Evolutionary conservation across 2,888 invertebrate species (phyloP).

Genomic region (Fragum fragum): DNA sequence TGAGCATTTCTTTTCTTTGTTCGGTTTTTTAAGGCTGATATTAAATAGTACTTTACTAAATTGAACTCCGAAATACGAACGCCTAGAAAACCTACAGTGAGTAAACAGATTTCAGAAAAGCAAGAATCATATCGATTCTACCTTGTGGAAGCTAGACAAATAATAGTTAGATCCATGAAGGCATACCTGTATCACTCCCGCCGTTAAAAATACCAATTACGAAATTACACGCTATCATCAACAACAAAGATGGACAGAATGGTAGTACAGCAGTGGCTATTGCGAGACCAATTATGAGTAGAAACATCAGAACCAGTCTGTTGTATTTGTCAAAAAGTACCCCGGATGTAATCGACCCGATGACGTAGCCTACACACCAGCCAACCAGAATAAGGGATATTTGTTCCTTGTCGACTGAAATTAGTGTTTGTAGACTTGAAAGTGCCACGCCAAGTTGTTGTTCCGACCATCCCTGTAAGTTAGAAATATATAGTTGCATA

Average conservation of each 20-base stretch:
- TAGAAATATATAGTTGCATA: too few relatives aligned
- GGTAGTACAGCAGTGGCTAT: not conserved
- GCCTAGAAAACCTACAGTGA: too few relatives aligned
- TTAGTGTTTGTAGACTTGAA: not conserved
- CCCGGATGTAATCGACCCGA: not conserved
- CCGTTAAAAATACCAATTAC: not conserved
- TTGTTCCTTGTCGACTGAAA: not conserved
- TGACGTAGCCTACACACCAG: not conserved
- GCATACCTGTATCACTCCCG: constrained; percentile 7
- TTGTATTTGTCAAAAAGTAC: constrained; percentile 12
- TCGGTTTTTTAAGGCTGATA: too few relatives aligned
- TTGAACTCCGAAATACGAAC: too few relatives aligned
- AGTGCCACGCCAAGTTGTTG: not conserved
- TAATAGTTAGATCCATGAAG: too few relatives aligned
- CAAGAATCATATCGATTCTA: too few relatives aligned
- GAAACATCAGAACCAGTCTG: not conserved
- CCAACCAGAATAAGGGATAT: not conserved
- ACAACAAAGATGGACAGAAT: not conserved
- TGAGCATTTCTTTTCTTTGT: too few relatives aligned
- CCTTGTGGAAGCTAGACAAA: too few relatives aligned
- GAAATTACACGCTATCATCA: not conserved
- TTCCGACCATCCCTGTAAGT: constrained; percentile 16
- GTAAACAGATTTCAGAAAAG: too few relatives aligned
- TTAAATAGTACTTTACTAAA: too few relatives aligned
- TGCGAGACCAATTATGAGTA: not conserved